Conservation (phyloP, 1,140 invertebrate species). For the Brachystomella parvula region DNA sequence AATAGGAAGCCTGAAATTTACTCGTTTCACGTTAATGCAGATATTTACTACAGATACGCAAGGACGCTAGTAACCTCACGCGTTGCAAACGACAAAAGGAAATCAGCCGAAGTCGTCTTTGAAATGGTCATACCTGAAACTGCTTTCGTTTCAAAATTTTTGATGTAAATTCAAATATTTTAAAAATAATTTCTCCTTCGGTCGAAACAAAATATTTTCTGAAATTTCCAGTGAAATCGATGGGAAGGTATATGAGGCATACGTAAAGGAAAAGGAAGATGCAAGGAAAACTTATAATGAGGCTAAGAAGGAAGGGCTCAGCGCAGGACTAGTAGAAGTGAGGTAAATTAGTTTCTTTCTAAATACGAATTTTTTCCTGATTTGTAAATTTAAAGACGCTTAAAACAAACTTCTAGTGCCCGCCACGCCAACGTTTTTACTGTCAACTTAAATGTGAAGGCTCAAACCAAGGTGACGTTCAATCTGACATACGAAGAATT, state of each 20-base stretch:
- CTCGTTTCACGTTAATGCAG: constrained; percentile 14
- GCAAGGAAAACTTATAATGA: constrained; percentile 55
- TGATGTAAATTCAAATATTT: constrained; percentile 35
- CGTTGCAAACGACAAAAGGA: background rate
- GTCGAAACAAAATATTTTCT: background rate
- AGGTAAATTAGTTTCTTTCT: constrained; percentile 33
- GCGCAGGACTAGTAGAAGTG: constrained; percentile 47
- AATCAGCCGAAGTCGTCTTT: constrained; percentile 36
- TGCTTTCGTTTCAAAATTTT: constrained; percentile 41
- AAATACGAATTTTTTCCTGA: background rate
- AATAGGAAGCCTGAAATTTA: constrained; percentile 1
- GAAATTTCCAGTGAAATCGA: constrained; percentile 46
- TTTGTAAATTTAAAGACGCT: background rate
- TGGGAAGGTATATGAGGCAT: constrained; percentile 48
- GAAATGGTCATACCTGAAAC: constrained; percentile 40
- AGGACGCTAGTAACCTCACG: constrained; percentile 14
- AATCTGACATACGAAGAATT: constrained; percentile 59
- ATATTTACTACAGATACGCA: constrained; percentile 24
- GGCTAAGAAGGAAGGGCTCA: constrained; percentile 52
- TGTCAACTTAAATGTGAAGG: constrained; percentile 54
- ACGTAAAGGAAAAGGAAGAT: constrained; percentile 55
- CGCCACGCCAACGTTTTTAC: constrained; percentile 57
- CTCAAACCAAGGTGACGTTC: constrained; percentile 50
- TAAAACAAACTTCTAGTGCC: constrained; percentile 43
- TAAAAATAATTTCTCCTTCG: background rate